These are phyloP conservation scores for Caradrina clavipalpis DNA, from an alignment of 2,888 invertebrate species.

Conservation along the genomic window DNA sequence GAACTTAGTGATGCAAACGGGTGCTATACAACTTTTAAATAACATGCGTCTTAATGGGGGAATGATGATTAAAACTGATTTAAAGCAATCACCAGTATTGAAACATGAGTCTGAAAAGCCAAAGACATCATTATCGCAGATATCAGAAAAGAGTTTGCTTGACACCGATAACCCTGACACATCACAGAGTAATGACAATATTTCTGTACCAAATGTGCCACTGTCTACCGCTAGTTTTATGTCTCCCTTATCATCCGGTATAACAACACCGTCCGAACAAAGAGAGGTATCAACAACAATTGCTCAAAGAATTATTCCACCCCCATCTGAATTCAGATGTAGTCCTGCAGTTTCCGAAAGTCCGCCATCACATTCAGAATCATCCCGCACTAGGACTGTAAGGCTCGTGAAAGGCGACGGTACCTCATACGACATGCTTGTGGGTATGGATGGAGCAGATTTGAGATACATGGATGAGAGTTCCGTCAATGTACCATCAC, in stretches of 20 bases:
- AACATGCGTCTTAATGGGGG: slow-evolving; percentile 91
- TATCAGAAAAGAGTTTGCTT: slow-evolving; percentile 92
- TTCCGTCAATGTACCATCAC: slow-evolving; percentile 95
- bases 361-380: slow-evolving; percentile 90
- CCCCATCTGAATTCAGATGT: slow-evolving; percentile 93
- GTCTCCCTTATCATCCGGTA: slow-evolving; percentile 84
- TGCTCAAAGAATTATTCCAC: slow-evolving; percentile 94
- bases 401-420: slow-evolving; percentile 90
- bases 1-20: slow-evolving; percentile 93
- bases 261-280: slow-evolving; percentile 85
- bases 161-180: slow-evolving; percentile 91
- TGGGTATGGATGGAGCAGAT: slow-evolving; percentile 96
- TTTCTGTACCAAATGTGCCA: slow-evolving; percentile 78
- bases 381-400: slow-evolving; percentile 90
- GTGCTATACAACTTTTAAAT: slow-evolving; percentile 88
- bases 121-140: slow-evolving; percentile 90
- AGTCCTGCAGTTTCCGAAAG: slow-evolving; percentile 93
- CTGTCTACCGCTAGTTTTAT: slow-evolving; percentile 79
- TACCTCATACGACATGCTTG: slow-evolving; percentile 94
- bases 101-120: slow-evolving; percentile 83
- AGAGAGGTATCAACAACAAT: slow-evolving; percentile 88
- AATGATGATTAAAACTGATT: slow-evolving; percentile 85
- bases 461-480: slow-evolving; percentile 98
- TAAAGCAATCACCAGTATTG: slow-evolving; percentile 78
- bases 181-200: slow-evolving; percentile 76